These are phyloP conservation scores for Esperia sulphurella DNA, from an alignment of 2,888 invertebrate genomes.

Conservation along the genomic window DNA sequence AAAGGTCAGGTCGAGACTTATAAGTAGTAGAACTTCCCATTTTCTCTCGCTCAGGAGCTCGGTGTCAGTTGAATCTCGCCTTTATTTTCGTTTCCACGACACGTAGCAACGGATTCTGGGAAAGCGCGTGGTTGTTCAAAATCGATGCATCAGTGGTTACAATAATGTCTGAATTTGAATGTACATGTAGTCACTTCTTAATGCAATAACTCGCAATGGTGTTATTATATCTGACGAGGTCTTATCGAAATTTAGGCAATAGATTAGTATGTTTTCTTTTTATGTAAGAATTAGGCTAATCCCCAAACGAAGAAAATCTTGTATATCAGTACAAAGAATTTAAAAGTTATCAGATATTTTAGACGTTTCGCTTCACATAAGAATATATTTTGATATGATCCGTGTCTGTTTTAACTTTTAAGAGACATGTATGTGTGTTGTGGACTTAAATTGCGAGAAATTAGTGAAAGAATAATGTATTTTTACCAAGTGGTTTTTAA, in stretches of 20 bases:
- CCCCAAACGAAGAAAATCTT: slow-evolving; percentile 53
- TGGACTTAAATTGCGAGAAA: slow-evolving; percentile 7
- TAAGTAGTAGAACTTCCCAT: no score
- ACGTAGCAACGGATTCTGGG: no score
- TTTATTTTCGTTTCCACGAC: no score
- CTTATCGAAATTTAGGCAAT: slow-evolving; percentile 45
- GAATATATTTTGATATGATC: slow-evolving; percentile 68
- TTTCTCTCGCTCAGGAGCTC: no score
- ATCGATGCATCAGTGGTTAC: no score
- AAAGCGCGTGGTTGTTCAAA: no score
- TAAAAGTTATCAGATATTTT: slow-evolving; percentile 37
- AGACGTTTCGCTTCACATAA: slow-evolving; percentile 48
- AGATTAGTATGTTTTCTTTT: slow-evolving; percentile 38
- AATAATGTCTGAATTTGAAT: not conserved
- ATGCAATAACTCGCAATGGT: slow-evolving; percentile 16
- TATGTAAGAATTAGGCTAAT: slow-evolving; percentile 55
- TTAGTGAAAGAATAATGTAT: not conserved
- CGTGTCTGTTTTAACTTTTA: slow-evolving; percentile 41
- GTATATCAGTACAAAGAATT: slow-evolving; percentile 76
- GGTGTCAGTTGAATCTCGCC: no score
- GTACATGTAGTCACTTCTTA: slow-evolving; percentile 23
- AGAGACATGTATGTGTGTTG: slow-evolving; percentile 33
- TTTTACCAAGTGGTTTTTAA: slow-evolving; percentile 26
- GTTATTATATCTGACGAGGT: slow-evolving; percentile 26
- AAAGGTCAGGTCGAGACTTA: no score